Evolutionary conservation across 2,888 invertebrate genomes (phyloP).

Genomic region (Melanchra persicariae): DNA sequence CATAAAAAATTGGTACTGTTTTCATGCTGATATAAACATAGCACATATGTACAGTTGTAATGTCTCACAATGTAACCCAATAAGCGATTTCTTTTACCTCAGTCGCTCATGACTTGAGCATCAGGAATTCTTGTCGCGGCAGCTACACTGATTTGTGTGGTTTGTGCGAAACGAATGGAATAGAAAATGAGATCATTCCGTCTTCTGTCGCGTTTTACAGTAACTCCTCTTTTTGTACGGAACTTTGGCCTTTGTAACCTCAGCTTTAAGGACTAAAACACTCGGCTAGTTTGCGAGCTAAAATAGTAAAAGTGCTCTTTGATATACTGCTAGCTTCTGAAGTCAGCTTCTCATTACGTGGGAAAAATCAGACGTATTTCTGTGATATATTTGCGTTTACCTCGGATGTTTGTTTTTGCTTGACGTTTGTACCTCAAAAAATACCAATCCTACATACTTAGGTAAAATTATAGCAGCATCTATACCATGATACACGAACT

Average conservation of each 20-base stretch:
- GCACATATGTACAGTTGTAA: neutral
- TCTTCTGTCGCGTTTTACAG: slow-evolving; percentile 71
- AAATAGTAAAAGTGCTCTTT: slow-evolving; percentile 40
- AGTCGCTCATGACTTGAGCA: slow-evolving; percentile 50
- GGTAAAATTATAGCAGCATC: too few relatives aligned
- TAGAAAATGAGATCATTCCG: slow-evolving; percentile 83
- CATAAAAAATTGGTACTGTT: too few relatives aligned
- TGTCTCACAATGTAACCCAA: neutral
- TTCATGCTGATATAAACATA: too few relatives aligned
- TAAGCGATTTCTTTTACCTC: slow-evolving; percentile 8
- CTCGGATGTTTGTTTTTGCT: neutral
- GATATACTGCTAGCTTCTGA: slow-evolving; percentile 39
- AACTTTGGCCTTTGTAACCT: slow-evolving; percentile 51
- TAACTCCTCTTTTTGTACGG: slow-evolving; percentile 60
- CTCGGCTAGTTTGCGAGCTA: slow-evolving; percentile 2
- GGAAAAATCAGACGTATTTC: slow-evolving; percentile 37
- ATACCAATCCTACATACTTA: too few relatives aligned
- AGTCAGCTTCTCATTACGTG: slow-evolving; percentile 44
- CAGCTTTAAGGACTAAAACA: slow-evolving; percentile 22
- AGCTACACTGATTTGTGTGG: slow-evolving; percentile 82
- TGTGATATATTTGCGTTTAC: slow-evolving; percentile 18
- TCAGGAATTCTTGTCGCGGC: slow-evolving; percentile 52
- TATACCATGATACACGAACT: too few relatives aligned
- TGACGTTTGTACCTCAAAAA: neutral
- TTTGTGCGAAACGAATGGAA: slow-evolving; percentile 82